Percentiles rank a stretch among this genome's conserved stretches.
phyloP scores from a whole-genome alignment of 2,888 invertebrate genomes.

The Harpagoxenus sublaevis region DNA sequence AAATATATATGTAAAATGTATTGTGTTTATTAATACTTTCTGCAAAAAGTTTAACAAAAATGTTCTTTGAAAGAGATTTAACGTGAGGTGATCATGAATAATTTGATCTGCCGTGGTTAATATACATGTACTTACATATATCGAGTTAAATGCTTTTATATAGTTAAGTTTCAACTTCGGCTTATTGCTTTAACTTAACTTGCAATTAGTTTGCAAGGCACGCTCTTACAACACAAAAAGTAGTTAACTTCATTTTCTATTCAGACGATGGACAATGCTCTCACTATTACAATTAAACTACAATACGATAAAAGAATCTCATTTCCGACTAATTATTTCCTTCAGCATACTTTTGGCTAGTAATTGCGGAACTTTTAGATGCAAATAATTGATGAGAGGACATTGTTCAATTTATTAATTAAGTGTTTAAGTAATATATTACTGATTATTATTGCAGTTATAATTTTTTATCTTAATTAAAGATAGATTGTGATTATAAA shows the following conservation, averaged over 20 bases:
- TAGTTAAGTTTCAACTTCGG: slow-evolving; percentile 14
- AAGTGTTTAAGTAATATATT: slow-evolving; percentile 4
- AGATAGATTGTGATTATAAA: not conserved
- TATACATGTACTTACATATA: not conserved
- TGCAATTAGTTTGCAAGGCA: slow-evolving; percentile 25
- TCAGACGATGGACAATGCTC: slow-evolving; percentile 34
- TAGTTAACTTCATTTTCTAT: slow-evolving; percentile 42
- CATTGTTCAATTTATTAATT: not conserved
- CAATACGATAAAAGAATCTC: slow-evolving; percentile 20
- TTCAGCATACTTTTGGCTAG: slow-evolving; percentile 18
- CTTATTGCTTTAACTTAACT: slow-evolving; percentile 34
- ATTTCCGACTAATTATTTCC: slow-evolving; percentile 33
- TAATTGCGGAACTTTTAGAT: slow-evolving; percentile 17
- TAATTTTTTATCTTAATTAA: slow-evolving; percentile 5
- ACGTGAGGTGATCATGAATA: not conserved
- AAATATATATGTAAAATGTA: slow-evolving; percentile 15
- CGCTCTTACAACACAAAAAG: slow-evolving; percentile 39
- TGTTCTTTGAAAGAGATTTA: not conserved
- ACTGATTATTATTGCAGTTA: not conserved
- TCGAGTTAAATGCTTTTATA: slow-evolving; percentile 16
- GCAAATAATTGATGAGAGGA: slow-evolving; percentile 21
- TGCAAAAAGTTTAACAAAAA: not conserved
- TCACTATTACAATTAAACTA: slow-evolving; percentile 23
- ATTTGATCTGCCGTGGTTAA: not conserved
- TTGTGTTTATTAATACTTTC: not conserved